A percentile compares a stretch with the other conserved stretches of the same genome.
Conservation (phyloP, 2,113 vertebrate species). For the Hylia prasina region DNA sequence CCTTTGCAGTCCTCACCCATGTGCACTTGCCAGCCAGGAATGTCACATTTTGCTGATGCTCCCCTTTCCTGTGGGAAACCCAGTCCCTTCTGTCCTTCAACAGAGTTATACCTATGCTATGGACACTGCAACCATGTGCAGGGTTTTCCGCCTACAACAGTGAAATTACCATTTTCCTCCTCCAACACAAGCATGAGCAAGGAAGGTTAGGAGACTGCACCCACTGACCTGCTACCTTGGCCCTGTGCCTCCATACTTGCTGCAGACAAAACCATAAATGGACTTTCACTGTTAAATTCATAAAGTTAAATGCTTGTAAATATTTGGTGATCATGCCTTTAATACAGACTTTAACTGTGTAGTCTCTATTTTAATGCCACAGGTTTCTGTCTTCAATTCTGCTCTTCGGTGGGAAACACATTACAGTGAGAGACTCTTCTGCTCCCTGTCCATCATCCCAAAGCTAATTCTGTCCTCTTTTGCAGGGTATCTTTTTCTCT, state of each 20-base stretch:
- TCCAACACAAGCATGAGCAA: background rate
- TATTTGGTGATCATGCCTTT: background rate
- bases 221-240: background rate
- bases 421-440: background rate
- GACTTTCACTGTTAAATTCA: background rate
- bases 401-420: background rate
- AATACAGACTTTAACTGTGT: background rate
- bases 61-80: background rate
- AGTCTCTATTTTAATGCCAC: background rate
- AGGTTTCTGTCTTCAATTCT: background rate
- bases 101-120: background rate
- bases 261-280: background rate
- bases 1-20: background rate
- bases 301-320: background rate
- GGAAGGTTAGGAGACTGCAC: background rate
- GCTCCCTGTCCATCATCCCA: background rate
- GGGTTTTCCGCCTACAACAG: background rate
- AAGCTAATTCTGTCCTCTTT: background rate
- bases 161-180: background rate
- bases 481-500: background rate
- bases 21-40: fast-evolving
- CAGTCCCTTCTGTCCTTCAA: background rate
- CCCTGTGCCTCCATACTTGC: background rate
- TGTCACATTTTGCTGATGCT: background rate
- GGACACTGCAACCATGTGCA: background rate